Percentiles rank a stretch among this genome's conserved stretches.
phyloP scores from a whole-genome alignment of 2,888 invertebrate genomes.

The Nephrotoma appendiculata region DNA sequence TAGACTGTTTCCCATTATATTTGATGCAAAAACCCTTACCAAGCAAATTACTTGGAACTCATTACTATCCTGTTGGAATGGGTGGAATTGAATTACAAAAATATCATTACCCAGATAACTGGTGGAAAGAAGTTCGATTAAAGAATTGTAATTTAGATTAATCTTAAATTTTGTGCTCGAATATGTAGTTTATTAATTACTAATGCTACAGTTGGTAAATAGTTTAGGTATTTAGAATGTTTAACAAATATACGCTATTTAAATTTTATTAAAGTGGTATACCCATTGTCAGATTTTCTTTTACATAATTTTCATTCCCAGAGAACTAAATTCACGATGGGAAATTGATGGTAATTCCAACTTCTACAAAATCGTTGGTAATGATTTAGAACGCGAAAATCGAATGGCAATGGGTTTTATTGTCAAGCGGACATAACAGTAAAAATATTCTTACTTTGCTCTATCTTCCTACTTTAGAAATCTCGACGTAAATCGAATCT shows the following conservation, averaged over 20 bases:
- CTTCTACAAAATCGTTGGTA: no score
- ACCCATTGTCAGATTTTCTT: not conserved
- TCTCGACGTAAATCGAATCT: no score
- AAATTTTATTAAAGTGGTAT: not conserved
- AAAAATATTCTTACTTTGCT: no score
- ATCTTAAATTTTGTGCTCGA: not conserved
- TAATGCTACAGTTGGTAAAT: not conserved
- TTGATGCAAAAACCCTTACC: slow-evolving; percentile 4
- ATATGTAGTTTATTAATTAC: not conserved
- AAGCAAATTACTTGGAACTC: not conserved
- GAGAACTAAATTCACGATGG: no score
- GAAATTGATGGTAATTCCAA: no score
- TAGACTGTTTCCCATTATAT: slow-evolving; percentile 9
- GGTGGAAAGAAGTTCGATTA: slow-evolving; percentile 7
- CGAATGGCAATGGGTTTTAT: no score
- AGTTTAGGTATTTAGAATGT: not conserved
- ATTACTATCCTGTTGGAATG: slow-evolving; percentile 5
- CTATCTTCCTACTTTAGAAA: no score
- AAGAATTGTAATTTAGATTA: slow-evolving; percentile 2
- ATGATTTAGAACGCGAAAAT: no score
- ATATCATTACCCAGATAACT: slow-evolving; percentile 9
- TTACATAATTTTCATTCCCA: no score
- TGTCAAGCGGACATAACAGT: no score
- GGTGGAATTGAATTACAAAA: slow-evolving; percentile 10
- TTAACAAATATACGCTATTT: not conserved